phyloP scores from a whole-genome alignment of 2,113 vertebrate genomes.

The human (Homo sapiens) region DNA sequence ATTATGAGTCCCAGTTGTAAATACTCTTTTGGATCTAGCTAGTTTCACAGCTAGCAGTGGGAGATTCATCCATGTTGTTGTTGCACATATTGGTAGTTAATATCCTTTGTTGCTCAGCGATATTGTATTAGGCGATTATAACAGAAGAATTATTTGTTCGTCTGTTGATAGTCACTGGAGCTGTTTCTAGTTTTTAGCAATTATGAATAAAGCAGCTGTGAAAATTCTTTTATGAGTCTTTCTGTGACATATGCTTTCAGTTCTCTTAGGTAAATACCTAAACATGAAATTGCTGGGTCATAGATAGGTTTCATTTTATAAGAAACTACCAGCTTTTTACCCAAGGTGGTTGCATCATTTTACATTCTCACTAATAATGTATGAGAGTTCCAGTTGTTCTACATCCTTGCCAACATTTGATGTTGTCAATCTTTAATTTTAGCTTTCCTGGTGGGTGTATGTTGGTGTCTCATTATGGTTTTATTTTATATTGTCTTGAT shows the following conservation, averaged over 20 bases:
- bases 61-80: not conserved
- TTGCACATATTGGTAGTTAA: not conserved
- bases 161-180: not conserved
- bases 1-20: too few relatives aligned
- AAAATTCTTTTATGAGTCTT: not conserved
- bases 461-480: not conserved
- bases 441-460: not conserved
- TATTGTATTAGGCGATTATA: not conserved
- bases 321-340: constrained; percentile 3
- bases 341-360: not conserved
- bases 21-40: not conserved
- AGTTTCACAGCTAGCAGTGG: not conserved
- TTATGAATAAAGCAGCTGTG: not conserved
- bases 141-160: not conserved
- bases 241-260: not conserved
- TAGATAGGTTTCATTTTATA: not conserved
- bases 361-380: not conserved
- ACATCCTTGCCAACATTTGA: not conserved
- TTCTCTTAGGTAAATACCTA: constrained; percentile 25
- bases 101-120: not conserved
- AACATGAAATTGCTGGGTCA: not conserved
- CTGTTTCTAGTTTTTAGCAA: not conserved
- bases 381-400: not conserved
- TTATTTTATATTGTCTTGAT: constrained; percentile 32
- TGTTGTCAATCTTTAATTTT: not conserved